These are phyloP conservation scores for Catostomus latipinnis DNA, from an alignment of 2,797 vertebrate species.

Conservation along the genomic window DNA sequence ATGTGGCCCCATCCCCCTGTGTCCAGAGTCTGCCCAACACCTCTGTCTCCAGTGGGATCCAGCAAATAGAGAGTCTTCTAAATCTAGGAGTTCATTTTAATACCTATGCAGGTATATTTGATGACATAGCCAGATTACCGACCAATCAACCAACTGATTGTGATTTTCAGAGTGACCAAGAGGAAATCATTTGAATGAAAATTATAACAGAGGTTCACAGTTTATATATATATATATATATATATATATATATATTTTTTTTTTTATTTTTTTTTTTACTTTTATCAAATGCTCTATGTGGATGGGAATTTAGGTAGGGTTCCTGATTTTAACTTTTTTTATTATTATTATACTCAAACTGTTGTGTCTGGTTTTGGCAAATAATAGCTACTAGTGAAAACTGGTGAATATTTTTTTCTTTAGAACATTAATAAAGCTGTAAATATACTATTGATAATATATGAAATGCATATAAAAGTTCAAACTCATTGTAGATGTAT, in stretches of 20 bases:
- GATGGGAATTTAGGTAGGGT: too few species aligned
- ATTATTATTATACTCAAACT: too few species aligned
- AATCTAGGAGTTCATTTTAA: conserved; percentile 67
- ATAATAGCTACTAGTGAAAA: neutral
- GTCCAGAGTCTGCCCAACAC: conserved; percentile 24
- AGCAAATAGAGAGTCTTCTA: conserved; percentile 68
- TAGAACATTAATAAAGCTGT: neutral
- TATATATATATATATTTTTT: neutral
- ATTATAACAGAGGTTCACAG: neutral
- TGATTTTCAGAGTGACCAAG: conserved; percentile 71
- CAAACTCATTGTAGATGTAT: neutral
- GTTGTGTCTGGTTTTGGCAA: too few species aligned
- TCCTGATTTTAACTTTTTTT: too few species aligned
- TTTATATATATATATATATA: neutral
- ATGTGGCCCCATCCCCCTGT: conserved; percentile 35
- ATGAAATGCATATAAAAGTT: neutral
- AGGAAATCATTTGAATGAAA: conserved; percentile 75
- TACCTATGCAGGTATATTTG: conserved; percentile 74
- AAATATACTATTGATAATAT: neutral
- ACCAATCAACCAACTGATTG: conserved; percentile 41
- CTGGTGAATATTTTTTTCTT: neutral
- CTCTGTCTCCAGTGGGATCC: conserved; percentile 40
- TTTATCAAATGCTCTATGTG: too few species aligned
- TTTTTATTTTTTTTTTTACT: too few species aligned
- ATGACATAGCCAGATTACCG: conserved; percentile 74